Conservation (phyloP, 2,888 invertebrate genomes). For the Mycalesis mineus region DNA sequence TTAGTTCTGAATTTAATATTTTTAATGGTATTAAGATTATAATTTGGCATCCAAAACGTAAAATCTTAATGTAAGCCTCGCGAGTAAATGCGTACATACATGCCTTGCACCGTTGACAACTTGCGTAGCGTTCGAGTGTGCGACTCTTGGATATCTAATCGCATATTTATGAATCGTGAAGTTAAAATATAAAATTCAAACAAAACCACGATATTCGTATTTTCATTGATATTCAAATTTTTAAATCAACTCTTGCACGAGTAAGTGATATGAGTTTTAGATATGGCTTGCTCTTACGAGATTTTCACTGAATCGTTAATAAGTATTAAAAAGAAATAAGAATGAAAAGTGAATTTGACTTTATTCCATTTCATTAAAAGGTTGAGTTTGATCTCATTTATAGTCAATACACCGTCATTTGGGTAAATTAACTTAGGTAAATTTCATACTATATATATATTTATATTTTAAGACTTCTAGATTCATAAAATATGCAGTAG, state of each 20-base stretch:
- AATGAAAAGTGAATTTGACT: too few species aligned
- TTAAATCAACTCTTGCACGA: too few species aligned
- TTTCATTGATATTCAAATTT: neutral
- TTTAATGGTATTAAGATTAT: constrained; percentile 30
- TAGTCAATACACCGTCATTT: too few species aligned
- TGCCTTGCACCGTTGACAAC: constrained; percentile 44
- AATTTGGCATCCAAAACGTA: constrained; percentile 74
- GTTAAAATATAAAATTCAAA: too few species aligned
- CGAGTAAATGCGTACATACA: constrained; percentile 65
- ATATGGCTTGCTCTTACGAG: too few species aligned
- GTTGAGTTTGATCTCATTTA: too few species aligned
- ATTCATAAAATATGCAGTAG: too few species aligned
- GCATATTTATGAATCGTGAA: neutral
- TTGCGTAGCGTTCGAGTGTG: constrained; percentile 9
- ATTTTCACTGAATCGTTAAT: too few species aligned
- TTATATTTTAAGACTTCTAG: too few species aligned
- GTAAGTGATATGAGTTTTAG: too few species aligned
- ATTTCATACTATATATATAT: neutral
- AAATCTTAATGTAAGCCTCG: constrained; percentile 60
- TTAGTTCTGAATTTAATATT: constrained; percentile 21
- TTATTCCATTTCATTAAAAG: too few species aligned
- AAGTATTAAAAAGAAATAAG: neutral
- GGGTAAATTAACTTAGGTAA: too few species aligned
- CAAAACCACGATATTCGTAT: neutral
- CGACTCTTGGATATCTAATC: constrained; percentile 8